Conservation (phyloP, 2,797 vertebrate species). For the Margarornis squamiger region DNA sequence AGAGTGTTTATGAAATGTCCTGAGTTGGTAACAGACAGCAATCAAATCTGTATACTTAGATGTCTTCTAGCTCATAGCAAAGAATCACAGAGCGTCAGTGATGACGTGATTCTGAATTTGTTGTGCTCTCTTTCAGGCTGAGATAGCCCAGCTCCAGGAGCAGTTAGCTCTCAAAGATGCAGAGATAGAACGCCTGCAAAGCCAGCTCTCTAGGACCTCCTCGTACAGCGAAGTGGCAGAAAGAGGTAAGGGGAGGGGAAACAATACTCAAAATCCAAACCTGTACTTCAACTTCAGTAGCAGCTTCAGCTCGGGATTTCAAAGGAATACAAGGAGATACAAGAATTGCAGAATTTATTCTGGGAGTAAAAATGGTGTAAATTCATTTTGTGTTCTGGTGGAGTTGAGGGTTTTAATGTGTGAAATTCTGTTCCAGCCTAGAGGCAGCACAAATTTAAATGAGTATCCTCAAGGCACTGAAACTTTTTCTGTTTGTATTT, state of each 20-base stretch:
- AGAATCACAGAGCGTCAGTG: background rate
- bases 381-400: background rate
- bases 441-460: background rate
- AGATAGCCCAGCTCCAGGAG: constrained; percentile 92
- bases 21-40: background rate
- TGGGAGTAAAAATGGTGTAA: background rate
- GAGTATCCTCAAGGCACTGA: background rate
- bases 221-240: constrained; percentile 81
- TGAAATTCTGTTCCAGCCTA: background rate
- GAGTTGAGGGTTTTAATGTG: background rate
- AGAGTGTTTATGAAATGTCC: background rate
- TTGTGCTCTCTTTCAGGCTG: constrained; percentile 80
- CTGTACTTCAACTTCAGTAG: background rate
- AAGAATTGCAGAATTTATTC: background rate
- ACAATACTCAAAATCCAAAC: background rate
- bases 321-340: background rate
- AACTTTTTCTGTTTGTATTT: background rate
- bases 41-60: background rate
- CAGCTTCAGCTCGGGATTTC: background rate
- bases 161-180: constrained; percentile 88
- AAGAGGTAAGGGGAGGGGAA: constrained; percentile 80
- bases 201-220: constrained; percentile 85
- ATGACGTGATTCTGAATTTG: background rate
- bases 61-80: background rate
- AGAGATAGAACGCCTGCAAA: constrained; percentile 91